These are phyloP conservation scores for Drosophila limbata DNA, from an alignment of 2,888 invertebrate genomes.

Conservation along the genomic window DNA sequence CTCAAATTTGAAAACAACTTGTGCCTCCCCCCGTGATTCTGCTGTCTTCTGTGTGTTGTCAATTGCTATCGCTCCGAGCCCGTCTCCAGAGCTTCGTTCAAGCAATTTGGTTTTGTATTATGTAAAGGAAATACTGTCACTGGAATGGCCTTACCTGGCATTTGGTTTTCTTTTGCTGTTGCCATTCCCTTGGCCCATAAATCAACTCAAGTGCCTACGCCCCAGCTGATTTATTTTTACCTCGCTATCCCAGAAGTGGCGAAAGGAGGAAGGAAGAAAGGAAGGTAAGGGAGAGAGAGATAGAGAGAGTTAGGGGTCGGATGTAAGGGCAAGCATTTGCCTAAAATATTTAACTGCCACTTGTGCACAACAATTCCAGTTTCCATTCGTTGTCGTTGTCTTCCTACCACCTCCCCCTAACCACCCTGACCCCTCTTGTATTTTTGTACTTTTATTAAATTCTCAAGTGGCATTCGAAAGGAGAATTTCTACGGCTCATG, in stretches of 20 bases:
- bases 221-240: slow-evolving; percentile 78
- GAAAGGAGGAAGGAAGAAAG: background rate
- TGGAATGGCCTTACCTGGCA: slow-evolving; percentile 64
- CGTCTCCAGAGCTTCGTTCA: slow-evolving; percentile 48
- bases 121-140: slow-evolving; percentile 63
- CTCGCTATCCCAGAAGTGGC: slow-evolving; percentile 18
- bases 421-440: slow-evolving; percentile 7
- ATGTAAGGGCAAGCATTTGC: slow-evolving; percentile 57
- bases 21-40: slow-evolving; percentile 20
- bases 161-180: slow-evolving; percentile 37
- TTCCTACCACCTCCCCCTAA: slow-evolving; percentile 10
- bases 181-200: slow-evolving; percentile 67
- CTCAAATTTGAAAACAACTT: slow-evolving; percentile 59
- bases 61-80: slow-evolving; percentile 42
- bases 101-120: slow-evolving; percentile 67
- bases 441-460: slow-evolving; percentile 72
- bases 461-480: slow-evolving; percentile 78
- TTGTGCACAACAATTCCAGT: slow-evolving; percentile 76
- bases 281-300: background rate
- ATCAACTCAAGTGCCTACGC: slow-evolving; percentile 81
- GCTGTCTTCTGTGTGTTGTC: slow-evolving; percentile 45
- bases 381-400: slow-evolving; percentile 49
- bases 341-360: slow-evolving; percentile 80
- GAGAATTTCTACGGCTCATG: slow-evolving; percentile 53
- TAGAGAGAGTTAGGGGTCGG: slow-evolving; percentile 1